Conservation (phyloP, 1,140 invertebrate species). For the Eupristina koningsbergeri region DNA sequence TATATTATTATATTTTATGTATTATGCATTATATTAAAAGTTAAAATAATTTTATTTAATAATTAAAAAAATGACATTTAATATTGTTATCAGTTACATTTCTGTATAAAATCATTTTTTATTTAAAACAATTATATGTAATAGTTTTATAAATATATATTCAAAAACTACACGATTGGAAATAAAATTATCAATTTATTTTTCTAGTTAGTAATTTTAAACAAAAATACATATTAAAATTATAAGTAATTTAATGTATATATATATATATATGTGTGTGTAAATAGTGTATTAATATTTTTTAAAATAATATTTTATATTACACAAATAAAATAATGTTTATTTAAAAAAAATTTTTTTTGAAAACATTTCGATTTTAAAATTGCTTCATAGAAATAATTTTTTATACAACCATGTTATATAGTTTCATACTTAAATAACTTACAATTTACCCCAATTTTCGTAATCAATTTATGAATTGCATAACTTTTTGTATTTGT, state of each 20-base stretch:
- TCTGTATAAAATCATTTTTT: no score
- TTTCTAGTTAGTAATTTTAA: background rate
- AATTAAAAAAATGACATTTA: no score
- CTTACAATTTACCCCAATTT: no score
- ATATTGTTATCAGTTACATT: no score
- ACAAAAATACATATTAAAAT: background rate
- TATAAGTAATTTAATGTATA: background rate
- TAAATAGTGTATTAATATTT: no score
- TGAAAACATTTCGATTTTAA: background rate
- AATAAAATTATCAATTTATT: background rate
- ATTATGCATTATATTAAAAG: no score
- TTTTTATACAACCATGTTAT: background rate
- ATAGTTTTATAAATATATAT: background rate
- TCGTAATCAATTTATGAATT: no score
- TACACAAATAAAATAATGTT: background rate
- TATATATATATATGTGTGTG: no score
- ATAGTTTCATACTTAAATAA: background rate
- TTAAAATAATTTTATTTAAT: no score
- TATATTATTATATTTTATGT: no score
- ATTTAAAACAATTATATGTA: background rate
- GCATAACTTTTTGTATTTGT: no score
- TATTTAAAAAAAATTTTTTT: background rate
- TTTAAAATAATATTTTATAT: background rate
- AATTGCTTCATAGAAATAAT: background rate
- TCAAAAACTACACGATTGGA: background rate